Conservation (phyloP, 2,797 vertebrate species). For the Cichlasoma orientale region DNA sequence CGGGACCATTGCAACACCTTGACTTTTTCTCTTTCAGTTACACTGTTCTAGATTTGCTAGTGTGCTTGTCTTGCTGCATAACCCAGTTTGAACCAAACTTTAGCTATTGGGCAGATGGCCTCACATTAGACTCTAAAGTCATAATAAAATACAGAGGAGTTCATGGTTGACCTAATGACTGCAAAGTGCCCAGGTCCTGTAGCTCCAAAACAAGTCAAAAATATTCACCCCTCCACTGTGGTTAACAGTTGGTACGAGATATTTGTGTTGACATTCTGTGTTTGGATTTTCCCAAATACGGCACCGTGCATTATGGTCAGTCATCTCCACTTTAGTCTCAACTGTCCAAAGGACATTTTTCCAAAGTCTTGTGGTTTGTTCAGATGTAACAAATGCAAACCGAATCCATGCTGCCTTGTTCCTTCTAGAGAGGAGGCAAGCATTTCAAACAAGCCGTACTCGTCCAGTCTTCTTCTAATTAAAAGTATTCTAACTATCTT, state of each 20-base stretch:
- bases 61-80: not conserved
- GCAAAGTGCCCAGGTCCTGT: not conserved
- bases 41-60: not conserved
- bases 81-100: not conserved
- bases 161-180: not conserved
- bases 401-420: not conserved
- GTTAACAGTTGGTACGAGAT: not conserved
- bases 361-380: not conserved
- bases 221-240: not conserved
- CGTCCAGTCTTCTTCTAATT: not conserved
- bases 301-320: no score
- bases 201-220: not conserved
- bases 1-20: no score
- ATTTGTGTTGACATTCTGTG: not conserved
- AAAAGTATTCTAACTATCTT: not conserved
- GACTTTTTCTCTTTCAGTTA: not conserved
- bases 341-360: no score
- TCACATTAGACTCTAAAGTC: not conserved
- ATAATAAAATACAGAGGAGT: not conserved
- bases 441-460: not conserved
- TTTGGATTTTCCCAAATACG: not conserved
- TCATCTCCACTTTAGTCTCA: no score
- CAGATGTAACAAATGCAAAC: not conserved
- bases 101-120: no score
- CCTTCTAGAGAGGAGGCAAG: not conserved